A percentile compares a stretch with the other conserved stretches of the same genome.
Conservation (phyloP, 2,888 invertebrate species). For the Synanthedon tipuliformis region DNA sequence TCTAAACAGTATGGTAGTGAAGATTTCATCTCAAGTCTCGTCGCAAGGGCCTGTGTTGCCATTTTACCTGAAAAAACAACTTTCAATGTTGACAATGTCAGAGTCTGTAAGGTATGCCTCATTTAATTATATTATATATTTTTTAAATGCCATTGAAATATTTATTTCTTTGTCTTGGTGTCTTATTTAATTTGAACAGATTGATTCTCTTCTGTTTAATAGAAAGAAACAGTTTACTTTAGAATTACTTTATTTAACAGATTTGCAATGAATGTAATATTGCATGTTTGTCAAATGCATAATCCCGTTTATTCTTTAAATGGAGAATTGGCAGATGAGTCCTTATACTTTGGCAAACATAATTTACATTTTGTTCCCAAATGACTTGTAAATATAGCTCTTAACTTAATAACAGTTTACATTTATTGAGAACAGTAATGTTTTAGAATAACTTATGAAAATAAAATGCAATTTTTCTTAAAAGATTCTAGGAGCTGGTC, state of each 20-base stretch:
- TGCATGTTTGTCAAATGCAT: no score
- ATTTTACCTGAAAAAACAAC: conserved; percentile 86
- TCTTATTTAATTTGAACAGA: not conserved
- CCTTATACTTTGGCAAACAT: no score
- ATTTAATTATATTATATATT: not conserved
- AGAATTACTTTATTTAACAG: no score
- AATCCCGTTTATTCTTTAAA: no score
- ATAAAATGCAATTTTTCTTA: conserved; percentile 11
- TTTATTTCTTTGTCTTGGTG: not conserved
- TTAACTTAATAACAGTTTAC: not conserved
- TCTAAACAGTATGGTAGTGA: conserved; percentile 99
- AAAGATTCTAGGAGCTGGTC: conserved; percentile 84
- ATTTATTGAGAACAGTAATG: not conserved
- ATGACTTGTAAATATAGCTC: not conserved
- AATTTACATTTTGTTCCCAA: not conserved
- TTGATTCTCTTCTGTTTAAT: no score
- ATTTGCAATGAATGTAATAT: no score
- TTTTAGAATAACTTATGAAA: no score
- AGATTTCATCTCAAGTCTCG: conserved; percentile 87
- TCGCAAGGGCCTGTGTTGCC: conserved; percentile 90
- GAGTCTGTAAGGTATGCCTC: conserved; percentile 84
- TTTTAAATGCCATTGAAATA: conserved; percentile 2
- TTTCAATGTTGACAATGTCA: conserved; percentile 97
- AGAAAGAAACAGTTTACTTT: no score
- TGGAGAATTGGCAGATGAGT: no score